These are phyloP conservation scores for Sciurus vulgaris DNA, from an alignment of 2,797 vertebrate genomes.

Conservation along the genomic window DNA sequence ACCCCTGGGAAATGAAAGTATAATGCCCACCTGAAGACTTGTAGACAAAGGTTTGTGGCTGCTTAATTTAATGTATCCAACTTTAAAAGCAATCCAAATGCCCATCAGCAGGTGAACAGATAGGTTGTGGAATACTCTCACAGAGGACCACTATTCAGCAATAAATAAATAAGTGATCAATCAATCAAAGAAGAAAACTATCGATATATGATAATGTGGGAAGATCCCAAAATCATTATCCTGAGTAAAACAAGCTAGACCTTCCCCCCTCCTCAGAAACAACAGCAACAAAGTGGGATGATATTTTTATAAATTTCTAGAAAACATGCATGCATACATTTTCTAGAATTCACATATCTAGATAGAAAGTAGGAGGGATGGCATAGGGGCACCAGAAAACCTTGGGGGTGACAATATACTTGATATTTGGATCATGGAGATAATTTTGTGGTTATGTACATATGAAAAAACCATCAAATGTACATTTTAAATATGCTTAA, in stretches of 20 bases:
- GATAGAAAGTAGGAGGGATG: not conserved
- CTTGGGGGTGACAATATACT: not conserved
- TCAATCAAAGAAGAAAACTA: not conserved
- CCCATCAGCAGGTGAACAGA: not conserved
- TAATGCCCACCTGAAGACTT: not conserved
- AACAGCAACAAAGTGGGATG: not conserved
- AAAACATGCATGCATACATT: no score
- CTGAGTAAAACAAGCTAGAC: not conserved
- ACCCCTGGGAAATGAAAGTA: not conserved
- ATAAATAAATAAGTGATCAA: not conserved
- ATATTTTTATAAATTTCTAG: not conserved
- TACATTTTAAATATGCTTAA: not conserved
- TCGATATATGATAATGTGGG: not conserved
- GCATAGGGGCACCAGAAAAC: not conserved
- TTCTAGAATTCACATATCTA: no score
- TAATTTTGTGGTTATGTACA: not conserved
- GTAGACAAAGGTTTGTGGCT: not conserved
- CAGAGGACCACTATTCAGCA: not conserved
- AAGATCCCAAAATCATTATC: not conserved
- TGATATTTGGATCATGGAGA: not conserved
- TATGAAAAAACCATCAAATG: not conserved
- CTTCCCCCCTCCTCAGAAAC: not conserved
- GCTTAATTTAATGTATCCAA: not conserved
- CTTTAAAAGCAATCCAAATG: not conserved
- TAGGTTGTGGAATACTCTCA: not conserved